A percentile compares a stretch with the other conserved stretches of the same genome.
Conservation (phyloP, 2,888 invertebrate species). For the Sycophila texana region DNA sequence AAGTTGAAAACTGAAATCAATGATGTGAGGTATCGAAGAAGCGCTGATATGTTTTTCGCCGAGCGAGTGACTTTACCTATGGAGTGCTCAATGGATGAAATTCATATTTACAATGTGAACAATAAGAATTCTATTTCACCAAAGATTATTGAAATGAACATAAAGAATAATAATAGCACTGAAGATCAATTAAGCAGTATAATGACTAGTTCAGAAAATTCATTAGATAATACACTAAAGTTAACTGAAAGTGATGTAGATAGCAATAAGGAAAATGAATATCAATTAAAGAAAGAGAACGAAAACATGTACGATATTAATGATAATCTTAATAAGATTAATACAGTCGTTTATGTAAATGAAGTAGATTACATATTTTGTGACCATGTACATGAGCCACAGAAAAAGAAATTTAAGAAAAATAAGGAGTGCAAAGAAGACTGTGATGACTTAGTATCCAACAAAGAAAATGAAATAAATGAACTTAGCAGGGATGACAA, state of each 20-base stretch:
- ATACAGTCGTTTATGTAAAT: constrained; percentile 20
- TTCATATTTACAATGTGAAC: neutral
- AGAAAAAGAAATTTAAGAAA: neutral
- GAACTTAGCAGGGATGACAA: neutral
- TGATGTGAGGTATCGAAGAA: constrained; percentile 25
- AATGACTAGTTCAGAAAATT: constrained; percentile 13
- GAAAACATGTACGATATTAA: neutral
- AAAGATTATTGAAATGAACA: neutral
- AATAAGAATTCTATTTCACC: neutral
- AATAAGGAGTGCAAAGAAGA: neutral
- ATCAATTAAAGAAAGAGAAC: constrained; percentile 4
- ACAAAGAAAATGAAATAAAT: neutral
- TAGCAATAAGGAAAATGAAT: neutral
- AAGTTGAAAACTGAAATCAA: constrained; percentile 7
- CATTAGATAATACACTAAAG: constrained; percentile 35
- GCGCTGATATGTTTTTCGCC: constrained; percentile 38
- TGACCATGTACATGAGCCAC: neutral
- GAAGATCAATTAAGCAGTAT: neutral
- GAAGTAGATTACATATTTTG: constrained; percentile 27
- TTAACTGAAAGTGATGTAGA: neutral
- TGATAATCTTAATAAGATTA: neutral
- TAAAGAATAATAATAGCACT: constrained; percentile 5
- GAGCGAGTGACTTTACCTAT: constrained; percentile 38
- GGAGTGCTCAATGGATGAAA: neutral
- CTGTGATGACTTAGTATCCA: neutral